phyloP scores from a whole-genome alignment of 2,797 vertebrate genomes.

The Pelobates cultripes region DNA sequence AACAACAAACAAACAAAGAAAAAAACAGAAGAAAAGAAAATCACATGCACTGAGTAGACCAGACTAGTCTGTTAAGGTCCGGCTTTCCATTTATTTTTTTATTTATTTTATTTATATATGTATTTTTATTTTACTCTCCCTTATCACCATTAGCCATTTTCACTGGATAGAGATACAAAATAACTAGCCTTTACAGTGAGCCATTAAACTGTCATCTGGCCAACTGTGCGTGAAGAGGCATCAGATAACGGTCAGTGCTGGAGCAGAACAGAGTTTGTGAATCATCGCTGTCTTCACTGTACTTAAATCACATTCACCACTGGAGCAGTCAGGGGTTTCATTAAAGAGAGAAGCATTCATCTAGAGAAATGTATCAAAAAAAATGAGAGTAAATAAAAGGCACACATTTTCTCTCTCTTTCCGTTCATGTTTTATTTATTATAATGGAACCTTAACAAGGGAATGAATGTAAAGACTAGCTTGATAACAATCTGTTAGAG shows the following conservation, averaged over 20 bases:
- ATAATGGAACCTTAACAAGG: slow-evolving; percentile 68
- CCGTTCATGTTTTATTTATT: slow-evolving; percentile 74
- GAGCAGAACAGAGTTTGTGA: slow-evolving; percentile 81
- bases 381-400: slow-evolving; percentile 70
- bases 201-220: slow-evolving; percentile 81
- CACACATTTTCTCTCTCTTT: slow-evolving; percentile 68
- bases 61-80: too few relatives aligned
- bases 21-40: too few relatives aligned
- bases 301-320: slow-evolving; percentile 81
- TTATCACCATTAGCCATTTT: slow-evolving; percentile 77
- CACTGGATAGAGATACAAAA: slow-evolving; percentile 76
- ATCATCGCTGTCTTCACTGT: slow-evolving; percentile 78
- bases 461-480: slow-evolving; percentile 64
- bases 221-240: slow-evolving; percentile 80
- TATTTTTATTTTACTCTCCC: slow-evolving; percentile 68
- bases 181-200: slow-evolving; percentile 76
- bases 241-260: slow-evolving; percentile 75
- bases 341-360: slow-evolving; percentile 77
- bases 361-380: slow-evolving; percentile 77
- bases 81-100: neutral
- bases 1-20: too few relatives aligned
- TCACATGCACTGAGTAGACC: too few relatives aligned
- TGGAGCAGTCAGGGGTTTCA: slow-evolving; percentile 83
- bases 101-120: slow-evolving; percentile 30
- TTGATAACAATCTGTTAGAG: slow-evolving; percentile 61